Conservation (phyloP, 2,113 vertebrate species). For the Epinephelus cyanopodus region DNA sequence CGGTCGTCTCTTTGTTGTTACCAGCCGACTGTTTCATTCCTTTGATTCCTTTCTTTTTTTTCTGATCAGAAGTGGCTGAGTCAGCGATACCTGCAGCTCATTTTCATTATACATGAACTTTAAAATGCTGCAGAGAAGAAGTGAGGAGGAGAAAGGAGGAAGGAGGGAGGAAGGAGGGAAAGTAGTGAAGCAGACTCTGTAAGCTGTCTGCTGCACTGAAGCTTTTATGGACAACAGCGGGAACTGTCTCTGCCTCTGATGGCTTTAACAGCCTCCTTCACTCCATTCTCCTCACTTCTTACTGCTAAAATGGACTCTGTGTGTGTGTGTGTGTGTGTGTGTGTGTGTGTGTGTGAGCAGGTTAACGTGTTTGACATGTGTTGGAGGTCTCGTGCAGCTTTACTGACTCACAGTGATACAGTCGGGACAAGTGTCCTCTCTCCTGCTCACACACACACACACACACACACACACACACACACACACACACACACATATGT, state of each 20-base stretch:
- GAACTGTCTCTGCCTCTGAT: slow-evolving; percentile 66
- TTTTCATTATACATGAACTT: slow-evolving; percentile 47
- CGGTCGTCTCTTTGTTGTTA: slow-evolving; percentile 38
- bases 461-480: neutral
- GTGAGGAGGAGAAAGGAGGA: neutral
- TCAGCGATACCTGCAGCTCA: slow-evolving; percentile 60
- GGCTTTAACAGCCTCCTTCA: slow-evolving; percentile 67
- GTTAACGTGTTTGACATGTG: slow-evolving; percentile 52
- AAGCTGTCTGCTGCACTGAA: slow-evolving; percentile 61
- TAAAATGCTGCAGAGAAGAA: slow-evolving; percentile 33
- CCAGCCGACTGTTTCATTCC: slow-evolving; percentile 8
- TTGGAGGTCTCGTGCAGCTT: neutral
- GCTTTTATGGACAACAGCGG: slow-evolving; percentile 68
- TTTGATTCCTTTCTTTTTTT: slow-evolving; percentile 17
- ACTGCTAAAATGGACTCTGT: slow-evolving; percentile 11
- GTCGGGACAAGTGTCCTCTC: slow-evolving; percentile 29
- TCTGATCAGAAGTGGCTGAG: slow-evolving; percentile 57
- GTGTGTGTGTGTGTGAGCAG: slow-evolving; percentile 23
- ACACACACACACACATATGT: neutral
- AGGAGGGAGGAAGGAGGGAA: neutral
- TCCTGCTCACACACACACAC: neutral
- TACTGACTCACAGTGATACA: slow-evolving; percentile 7
- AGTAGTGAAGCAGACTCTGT: slow-evolving; percentile 43
- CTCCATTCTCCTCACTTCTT: slow-evolving; percentile 41
- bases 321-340: slow-evolving; percentile 20